A percentile compares a stretch with the other conserved stretches of the same genome.
Conservation (phyloP, 23 tunicate genomes). For the Trididemnum clinides region DNA sequence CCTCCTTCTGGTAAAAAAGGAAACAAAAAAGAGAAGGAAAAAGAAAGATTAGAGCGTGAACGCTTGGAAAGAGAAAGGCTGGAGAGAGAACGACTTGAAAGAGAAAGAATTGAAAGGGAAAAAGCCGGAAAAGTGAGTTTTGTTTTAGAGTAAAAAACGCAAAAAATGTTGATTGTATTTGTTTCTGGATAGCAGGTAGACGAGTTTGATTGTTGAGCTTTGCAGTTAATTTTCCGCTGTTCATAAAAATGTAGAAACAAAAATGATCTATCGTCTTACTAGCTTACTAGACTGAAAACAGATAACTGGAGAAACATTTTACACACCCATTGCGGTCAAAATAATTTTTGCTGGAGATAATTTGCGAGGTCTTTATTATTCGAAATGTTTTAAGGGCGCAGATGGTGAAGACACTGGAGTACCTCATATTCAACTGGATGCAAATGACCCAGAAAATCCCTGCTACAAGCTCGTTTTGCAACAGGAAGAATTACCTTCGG, state of each 20-base stretch:
- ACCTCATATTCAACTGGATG: slow-evolving; percentile 71
- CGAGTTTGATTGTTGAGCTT: too few relatives aligned
- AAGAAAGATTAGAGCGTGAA: slow-evolving; percentile 68
- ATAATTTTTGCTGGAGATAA: too few relatives aligned
- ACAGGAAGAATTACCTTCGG: slow-evolving; percentile 47
- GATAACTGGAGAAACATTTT: too few relatives aligned
- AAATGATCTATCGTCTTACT: too few relatives aligned
- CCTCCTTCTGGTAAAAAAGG: slow-evolving; percentile 75
- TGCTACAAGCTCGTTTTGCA: slow-evolving; percentile 45
- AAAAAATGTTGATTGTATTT: too few relatives aligned
- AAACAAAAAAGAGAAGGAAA: slow-evolving; percentile 75
- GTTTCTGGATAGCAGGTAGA: too few relatives aligned
- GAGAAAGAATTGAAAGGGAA: slow-evolving; percentile 72
- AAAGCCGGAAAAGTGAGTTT: slow-evolving; percentile 22
- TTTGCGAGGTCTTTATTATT: too few relatives aligned
- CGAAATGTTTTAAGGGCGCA: slow-evolving; percentile 4
- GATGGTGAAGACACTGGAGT: slow-evolving; percentile 38
- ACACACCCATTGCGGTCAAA: too few relatives aligned
- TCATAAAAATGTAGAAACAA: too few relatives aligned
- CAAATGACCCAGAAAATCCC: slow-evolving; percentile 58
- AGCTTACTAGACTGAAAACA: too few relatives aligned
- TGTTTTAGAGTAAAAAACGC: too few relatives aligned
- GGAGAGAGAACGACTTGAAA: slow-evolving; percentile 74
- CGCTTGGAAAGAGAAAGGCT: slow-evolving; percentile 71
- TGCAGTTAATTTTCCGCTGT: too few relatives aligned